Base-by-base conservation (phyloP, 37 sponge, comb jelly and placozoan genomes). In the Crambe crambe region DNA sequence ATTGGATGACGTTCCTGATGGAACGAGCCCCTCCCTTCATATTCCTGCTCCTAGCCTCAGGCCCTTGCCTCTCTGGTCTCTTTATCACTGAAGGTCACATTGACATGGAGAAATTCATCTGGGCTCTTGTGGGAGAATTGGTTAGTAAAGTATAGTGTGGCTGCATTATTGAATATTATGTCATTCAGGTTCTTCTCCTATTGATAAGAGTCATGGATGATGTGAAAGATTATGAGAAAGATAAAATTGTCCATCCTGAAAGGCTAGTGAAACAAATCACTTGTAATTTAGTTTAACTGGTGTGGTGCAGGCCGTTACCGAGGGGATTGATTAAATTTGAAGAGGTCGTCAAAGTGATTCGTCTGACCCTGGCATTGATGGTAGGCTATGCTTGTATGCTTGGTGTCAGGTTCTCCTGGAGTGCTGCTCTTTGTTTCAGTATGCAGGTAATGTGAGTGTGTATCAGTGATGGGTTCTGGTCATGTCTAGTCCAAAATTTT, bases 181-280 rank as follows among this genome's bases (percentile, higher is more conserved):
- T 29, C 27, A 60, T 25, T 15, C 57, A 85, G 90, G 51, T 75
- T 23, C 59, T 94, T 8, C 64, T 94, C 1, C 63, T 94, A 25
- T 42, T 80, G 22, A 36, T 94, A 34, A 89, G 94, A 17, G 59
- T 94, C 8, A 94, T 94, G 94, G 94, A 94, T 72, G 94, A 94
- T 63, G 88, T 94, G 25, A 94, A 94, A 71, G 94, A 94, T 59
- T 94, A 80, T 76, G 94, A 94, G 2, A 83, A 77, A 36, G 94
- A 94, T 65, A 79, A 77, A 1, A 77, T 77, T 17, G 80, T 89
- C 21, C 94, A 94, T 54, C 94, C 94, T 34, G 94, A 94, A 29
- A 75, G 91, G 91, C 86, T 2, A 31, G 21, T 20, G 4, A 8
- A 8, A 42, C 4, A 3, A 29, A n/a, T 8, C n/a, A 22, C 3